phyloP scores from a whole-genome alignment of 2,113 vertebrate genomes.

The Brachyhypopomus occidentalis region DNA sequence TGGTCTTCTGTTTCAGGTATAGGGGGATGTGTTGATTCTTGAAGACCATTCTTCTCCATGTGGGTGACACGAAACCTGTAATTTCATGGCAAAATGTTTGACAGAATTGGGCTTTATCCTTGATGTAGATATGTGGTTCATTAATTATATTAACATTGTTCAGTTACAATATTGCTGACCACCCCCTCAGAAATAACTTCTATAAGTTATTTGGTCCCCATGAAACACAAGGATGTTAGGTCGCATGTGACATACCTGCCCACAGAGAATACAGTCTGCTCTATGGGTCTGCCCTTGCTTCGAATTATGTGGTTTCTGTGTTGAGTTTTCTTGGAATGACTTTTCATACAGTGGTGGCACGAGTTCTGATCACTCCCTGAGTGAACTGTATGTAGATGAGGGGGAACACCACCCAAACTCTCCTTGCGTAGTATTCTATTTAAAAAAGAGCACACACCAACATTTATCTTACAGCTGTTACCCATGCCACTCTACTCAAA shows the following conservation, averaged over 20 bases:
- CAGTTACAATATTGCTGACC: not conserved
- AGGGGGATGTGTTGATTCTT: constrained; percentile 70
- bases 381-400: constrained; percentile 92
- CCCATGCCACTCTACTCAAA: no score
- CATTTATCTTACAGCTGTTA: not conserved
- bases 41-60: constrained; percentile 78
- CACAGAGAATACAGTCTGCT: constrained; percentile 93
- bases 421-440: constrained; percentile 82
- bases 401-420: constrained; percentile 80
- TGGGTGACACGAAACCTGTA: constrained; percentile 89
- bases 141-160: not conserved
- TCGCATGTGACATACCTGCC: constrained; percentile 78
- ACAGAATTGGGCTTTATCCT: no score
- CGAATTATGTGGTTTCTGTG: constrained; percentile 79
- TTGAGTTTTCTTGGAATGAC: constrained; percentile 76
- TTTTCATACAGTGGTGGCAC: constrained; percentile 86
- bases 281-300: constrained; percentile 78
- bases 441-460: not conserved
- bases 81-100: not conserved
- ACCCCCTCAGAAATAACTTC: not conserved
- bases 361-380: constrained; percentile 82
- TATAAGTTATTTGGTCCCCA: not conserved
- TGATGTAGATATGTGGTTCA: no score
- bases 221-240: not conserved
- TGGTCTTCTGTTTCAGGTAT: constrained; percentile 55